A percentile compares a stretch with the other conserved stretches of the same genome.
Conservation (phyloP, 2,113 vertebrate genomes). For the Urocynchramus pylzowi region DNA sequence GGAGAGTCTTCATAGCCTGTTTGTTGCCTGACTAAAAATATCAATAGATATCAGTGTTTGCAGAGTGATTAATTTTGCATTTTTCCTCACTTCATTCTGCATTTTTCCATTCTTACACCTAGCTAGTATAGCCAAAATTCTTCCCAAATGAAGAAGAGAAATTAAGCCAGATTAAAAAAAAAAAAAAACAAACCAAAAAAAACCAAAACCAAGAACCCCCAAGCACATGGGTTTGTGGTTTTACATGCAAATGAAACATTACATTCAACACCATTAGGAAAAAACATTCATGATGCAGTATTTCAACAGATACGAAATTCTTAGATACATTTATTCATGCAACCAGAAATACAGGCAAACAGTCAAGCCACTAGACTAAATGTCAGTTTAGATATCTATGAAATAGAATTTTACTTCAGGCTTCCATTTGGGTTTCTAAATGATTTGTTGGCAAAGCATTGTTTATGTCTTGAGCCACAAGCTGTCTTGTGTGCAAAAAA, state of each 20-base stretch:
- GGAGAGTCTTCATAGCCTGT: background rate
- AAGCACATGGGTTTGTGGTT: background rate
- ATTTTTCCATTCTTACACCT: background rate
- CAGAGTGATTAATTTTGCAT: background rate
- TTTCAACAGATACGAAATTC: background rate
- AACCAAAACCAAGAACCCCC: background rate
- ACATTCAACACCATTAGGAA: background rate
- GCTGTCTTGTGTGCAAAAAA: constrained; percentile 19
- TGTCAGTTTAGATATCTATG: background rate
- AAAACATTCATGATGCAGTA: background rate
- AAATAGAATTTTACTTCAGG: constrained; percentile 28
- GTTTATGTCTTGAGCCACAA: background rate
- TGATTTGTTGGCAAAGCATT: constrained; percentile 8
- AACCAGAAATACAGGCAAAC: background rate
- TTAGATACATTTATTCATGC: background rate
- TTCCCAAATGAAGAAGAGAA: background rate
- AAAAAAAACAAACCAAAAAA: background rate
- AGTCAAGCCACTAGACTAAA: background rate
- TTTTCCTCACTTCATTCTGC: background rate
- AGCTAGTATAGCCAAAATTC: background rate
- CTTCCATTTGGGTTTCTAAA: constrained; percentile 29
- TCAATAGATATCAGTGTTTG: background rate
- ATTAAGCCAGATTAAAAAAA: background rate
- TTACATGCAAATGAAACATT: background rate
- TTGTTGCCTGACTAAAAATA: background rate